A percentile compares a stretch with the other conserved stretches of the same genome.
Evolutionary conservation across 2,888 invertebrate species (phyloP).

Genomic region (Leptopilina myrica): DNA sequence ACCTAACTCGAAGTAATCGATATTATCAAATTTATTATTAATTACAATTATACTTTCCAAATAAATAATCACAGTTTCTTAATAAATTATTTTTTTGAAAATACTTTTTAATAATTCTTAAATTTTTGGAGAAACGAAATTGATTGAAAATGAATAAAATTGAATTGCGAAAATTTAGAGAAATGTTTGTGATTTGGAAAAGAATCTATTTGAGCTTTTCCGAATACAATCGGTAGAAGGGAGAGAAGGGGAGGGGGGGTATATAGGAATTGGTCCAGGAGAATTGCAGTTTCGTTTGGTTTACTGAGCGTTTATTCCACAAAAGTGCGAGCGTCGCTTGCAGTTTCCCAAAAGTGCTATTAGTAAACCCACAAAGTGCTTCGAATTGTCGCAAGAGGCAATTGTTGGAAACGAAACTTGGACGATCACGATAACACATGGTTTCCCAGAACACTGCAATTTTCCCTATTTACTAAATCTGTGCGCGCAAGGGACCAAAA

Average conservation of each 20-base stretch:
- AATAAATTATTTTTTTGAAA: too few species aligned
- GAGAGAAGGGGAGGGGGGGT: too few species aligned
- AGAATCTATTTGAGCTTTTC: conserved; percentile 21
- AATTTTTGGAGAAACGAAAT: too few species aligned
- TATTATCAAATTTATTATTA: too few species aligned
- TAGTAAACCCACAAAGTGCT: conserved; percentile 63
- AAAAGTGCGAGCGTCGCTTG: conserved; percentile 59
- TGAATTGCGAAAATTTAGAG: not conserved
- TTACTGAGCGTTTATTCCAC: conserved; percentile 51
- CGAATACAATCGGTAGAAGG: conserved; percentile 47
- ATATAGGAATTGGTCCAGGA: conserved; percentile 51
- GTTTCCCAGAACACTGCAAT: conserved; percentile 48
- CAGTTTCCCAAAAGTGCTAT: conserved; percentile 65
- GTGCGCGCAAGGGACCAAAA: conserved; percentile 12
- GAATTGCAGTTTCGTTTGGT: conserved; percentile 48
- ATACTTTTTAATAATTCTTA: too few species aligned
- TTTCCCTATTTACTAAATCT: conserved; percentile 31
- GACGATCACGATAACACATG: conserved; percentile 65
- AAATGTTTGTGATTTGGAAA: conserved; percentile 10
- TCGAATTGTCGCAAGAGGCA: conserved; percentile 60
- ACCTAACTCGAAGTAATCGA: too few species aligned
- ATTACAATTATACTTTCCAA: too few species aligned
- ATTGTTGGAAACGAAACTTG: conserved; percentile 65
- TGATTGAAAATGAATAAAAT: not conserved
- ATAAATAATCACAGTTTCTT: too few species aligned